Base-by-base conservation (phyloP, 2,888 invertebrate genomes). In the Nomada fabriciana region DNA sequence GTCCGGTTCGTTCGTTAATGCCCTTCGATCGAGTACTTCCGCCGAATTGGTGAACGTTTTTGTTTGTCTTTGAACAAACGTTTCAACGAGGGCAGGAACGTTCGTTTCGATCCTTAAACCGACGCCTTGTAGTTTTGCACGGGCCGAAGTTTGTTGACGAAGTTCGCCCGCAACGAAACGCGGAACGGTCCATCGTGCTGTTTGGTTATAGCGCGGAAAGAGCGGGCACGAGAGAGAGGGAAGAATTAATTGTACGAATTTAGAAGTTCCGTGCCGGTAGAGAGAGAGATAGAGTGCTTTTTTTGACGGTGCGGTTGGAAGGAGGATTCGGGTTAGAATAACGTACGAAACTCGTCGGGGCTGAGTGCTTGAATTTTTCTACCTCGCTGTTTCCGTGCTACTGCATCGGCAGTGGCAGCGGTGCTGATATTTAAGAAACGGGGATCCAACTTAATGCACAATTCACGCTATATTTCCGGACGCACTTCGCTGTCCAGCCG, bases 1-100 rank as follows among this genome's bases (percentile, higher is more conserved):
- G 60, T 70, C 36, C 69, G n/a, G 65, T 67, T 65, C 67, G 67
- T 70, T 80, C 71, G 77, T 61, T 23, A 76, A 80, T 77, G 61
- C 65, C 43, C 36, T 61, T 61, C 61, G 80, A 80, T 77, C 76
- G 13, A 13, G 18, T 7, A 20, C 52, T 61, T 23, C 50, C 64
- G 64, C 10, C 18, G 64, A 60, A 71, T 60, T 18, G 70, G 36
- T 23, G 53, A 42, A 75, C 63, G 42, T 57, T 69, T 75, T 68
- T 68, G 63, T 63, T 63, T 67, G 74, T 20, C 61, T 67, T 25
- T 7, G 50, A 29, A 5, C n/a, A 53, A 74, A 78, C 47, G 74
- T 52, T 47, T 60, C 15, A 20, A 25, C 50, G 9, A 13, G 15
- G 13, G n/a, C 42, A 1, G 59, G 11, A 67, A 60, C 18, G 55